Conservation (phyloP, 1,140 invertebrate species). For the Lepidurus apus region DNA sequence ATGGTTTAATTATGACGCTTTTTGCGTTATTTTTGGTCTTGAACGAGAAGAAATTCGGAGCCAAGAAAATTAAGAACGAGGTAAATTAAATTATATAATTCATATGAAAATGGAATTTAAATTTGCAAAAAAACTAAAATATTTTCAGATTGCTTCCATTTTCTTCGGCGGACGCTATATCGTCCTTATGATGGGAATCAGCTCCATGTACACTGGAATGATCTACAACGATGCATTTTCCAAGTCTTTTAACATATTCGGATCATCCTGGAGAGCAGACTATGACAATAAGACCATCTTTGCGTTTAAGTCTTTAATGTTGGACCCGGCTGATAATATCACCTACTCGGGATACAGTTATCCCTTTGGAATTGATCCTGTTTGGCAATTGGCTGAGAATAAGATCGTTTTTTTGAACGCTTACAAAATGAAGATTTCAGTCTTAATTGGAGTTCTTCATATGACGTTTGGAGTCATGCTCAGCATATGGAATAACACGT, state of each 20-base stretch:
- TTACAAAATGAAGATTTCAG: slow-evolving; percentile 94
- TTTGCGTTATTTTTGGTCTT: slow-evolving; percentile 58
- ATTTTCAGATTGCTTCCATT: slow-evolving; percentile 82
- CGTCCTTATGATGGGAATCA: slow-evolving; percentile 92
- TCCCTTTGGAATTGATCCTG: slow-evolving; percentile 79
- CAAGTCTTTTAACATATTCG: slow-evolving; percentile 92
- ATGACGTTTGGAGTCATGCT: slow-evolving; percentile 86
- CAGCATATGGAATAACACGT: slow-evolving; percentile 45
- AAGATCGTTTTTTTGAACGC: slow-evolving; percentile 83
- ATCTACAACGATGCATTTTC: slow-evolving; percentile 98
- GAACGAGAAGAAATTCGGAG: slow-evolving; percentile 44
- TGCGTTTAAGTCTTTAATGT: slow-evolving; percentile 52
- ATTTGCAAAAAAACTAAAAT: slow-evolving; percentile 33
- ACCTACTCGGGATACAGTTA: slow-evolving; percentile 62
- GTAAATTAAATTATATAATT: slow-evolving; percentile 38
- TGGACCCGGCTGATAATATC: slow-evolving; percentile 56
- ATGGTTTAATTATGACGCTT: slow-evolving; percentile 64
- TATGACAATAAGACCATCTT: slow-evolving; percentile 44
- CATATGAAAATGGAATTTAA: neutral
- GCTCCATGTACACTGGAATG: slow-evolving; percentile 65
- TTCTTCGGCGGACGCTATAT: slow-evolving; percentile 98
- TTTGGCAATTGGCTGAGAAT: slow-evolving; percentile 68
- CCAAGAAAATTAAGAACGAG: slow-evolving; percentile 46
- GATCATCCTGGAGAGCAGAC: slow-evolving; percentile 72
- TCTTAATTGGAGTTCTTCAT: slow-evolving; percentile 83